Evolutionary conservation across 2,797 vertebrate genomes (phyloP), one percentile per base, ranked within the genome.

Genomic region (Gobionotothen gibberifrons): DNA sequence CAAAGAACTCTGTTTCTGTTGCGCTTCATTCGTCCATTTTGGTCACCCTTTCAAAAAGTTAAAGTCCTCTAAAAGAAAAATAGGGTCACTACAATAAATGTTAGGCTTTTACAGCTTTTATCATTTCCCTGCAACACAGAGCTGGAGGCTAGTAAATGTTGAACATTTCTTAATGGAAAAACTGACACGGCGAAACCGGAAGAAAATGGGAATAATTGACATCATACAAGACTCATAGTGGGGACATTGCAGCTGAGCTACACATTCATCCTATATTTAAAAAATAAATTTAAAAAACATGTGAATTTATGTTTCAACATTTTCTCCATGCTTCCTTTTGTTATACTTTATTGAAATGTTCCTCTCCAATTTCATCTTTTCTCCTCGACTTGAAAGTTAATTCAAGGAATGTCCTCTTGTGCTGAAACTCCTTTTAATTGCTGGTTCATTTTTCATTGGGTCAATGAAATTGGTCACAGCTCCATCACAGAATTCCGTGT

Each of bases 391-490:
- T 62, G 74, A 85, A 60, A 51, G 47, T 69, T 60, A 49, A 60
- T 55, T 63, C 55, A 21, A 86, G 83, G 68, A 85, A 90, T 80
- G 85, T 79, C 69, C 65, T 69, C 74, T 74, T 70, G 59, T 61
- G 73, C 83, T 87, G 60, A 78, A 82, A 78, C 52, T 77, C 76
- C 60, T 85, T 84, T 92, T 82, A 91, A 85, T 85, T 84, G 76
- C 66, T 3, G 58, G 74, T 83, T 86, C 79, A 82, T 84, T 85
- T 89, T 91, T 91, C 82, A 87, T 26, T 84, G 80, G 55, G 69
- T 77, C 78, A 72, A 83, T 89, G 85, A 89, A 89, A 90, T 90
- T 82, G 76, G 79, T 85, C 88, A 81, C 83, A 86, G 84, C 76
- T 87, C 84, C 74, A 70, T 82, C 79, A 76, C 74, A 70, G 56